Conservation (phyloP, 1,140 invertebrate species). For the Penaeus indicus region DNA sequence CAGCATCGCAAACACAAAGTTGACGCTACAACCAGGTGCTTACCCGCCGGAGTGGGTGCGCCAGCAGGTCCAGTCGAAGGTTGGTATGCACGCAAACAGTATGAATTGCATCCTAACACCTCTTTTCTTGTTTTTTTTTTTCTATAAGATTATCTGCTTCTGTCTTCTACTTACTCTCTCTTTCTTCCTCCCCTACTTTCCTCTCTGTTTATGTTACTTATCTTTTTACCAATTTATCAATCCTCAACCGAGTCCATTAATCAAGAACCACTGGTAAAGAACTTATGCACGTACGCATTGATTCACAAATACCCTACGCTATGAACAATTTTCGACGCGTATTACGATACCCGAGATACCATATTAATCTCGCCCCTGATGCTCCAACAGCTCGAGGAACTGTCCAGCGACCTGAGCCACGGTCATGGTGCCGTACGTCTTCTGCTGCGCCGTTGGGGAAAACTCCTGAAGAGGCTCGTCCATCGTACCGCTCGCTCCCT, state of each 20-base stretch:
- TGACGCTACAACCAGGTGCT: conserved; percentile 43
- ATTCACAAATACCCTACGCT: not conserved
- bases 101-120: no score
- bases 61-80: conserved; percentile 63
- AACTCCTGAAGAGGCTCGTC: conserved; percentile 53
- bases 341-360: not conserved
- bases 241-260: no score
- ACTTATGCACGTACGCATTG: not conserved
- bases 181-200: no score
- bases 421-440: conserved; percentile 58
- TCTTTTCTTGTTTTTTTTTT: no score
- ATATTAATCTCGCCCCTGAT: not conserved
- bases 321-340: not conserved
- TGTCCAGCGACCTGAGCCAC: conserved; percentile 56
- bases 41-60: conserved; percentile 59
- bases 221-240: no score
- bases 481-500: conserved; percentile 52
- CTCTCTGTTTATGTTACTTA: no score
- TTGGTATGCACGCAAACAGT: conserved; percentile 2
- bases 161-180: no score
- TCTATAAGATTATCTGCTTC: no score
- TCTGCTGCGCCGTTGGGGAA: conserved; percentile 55
- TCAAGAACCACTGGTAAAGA: no score
- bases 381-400: conserved; percentile 53
- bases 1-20: conserved; percentile 33